phyloP scores from a whole-genome alignment of 2,113 vertebrate species.

The Otis tarda region DNA sequence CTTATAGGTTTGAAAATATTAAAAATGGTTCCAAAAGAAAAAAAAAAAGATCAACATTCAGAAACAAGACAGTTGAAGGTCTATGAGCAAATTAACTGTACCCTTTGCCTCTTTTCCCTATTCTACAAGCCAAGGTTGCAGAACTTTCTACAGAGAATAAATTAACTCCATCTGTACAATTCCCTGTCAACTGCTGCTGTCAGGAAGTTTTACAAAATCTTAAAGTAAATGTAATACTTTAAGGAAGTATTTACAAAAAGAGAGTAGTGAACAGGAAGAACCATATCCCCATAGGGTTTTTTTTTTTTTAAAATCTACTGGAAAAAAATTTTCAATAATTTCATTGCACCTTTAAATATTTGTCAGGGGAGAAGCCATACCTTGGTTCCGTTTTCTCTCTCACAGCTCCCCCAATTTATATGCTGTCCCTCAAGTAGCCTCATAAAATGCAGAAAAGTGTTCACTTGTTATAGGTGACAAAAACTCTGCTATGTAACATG shows the following conservation, averaged over 20 bases:
- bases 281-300: not conserved
- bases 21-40: not conserved
- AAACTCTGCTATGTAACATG: not conserved
- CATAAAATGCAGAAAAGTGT: not conserved
- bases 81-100: slow-evolving; percentile 1
- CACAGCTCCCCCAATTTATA: not conserved
- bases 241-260: not conserved
- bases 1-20: not conserved
- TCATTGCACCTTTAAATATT: not conserved
- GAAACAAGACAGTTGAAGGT: not conserved
- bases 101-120: not conserved
- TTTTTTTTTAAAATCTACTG: not conserved
- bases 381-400: not conserved
- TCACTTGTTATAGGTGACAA: not conserved
- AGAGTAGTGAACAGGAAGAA: not conserved
- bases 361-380: not conserved
- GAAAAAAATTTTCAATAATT: not conserved
- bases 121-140: not conserved
- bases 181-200: not conserved
- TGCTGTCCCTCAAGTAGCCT: not conserved
- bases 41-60: not conserved
- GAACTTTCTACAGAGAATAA: not conserved
- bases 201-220: not conserved
- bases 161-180: not conserved
- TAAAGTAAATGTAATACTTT: not conserved